Conservation (phyloP, 1,140 invertebrate genomes). For the Lepidurus couesii region DNA sequence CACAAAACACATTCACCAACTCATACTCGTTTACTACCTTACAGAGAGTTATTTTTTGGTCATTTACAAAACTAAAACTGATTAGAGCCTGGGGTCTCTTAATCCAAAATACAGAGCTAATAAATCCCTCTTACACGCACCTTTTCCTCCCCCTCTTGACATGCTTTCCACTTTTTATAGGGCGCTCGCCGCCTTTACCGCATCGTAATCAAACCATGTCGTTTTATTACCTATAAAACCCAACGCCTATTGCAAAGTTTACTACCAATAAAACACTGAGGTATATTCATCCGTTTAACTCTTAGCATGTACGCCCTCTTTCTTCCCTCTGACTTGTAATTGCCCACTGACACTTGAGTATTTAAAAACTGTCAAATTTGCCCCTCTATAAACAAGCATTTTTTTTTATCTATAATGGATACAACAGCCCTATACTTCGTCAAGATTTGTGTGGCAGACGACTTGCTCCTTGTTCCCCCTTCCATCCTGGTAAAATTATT, state of each 20-base stretch:
- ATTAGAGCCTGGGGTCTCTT: slow-evolving; percentile 14
- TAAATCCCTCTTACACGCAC: not conserved
- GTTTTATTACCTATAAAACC: not conserved
- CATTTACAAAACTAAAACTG: slow-evolving; percentile 22
- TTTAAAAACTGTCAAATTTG: slow-evolving; percentile 15
- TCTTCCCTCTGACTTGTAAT: not conserved
- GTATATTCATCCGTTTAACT: slow-evolving; percentile 12
- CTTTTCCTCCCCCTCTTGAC: not conserved
- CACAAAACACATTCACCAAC: slow-evolving; percentile 22
- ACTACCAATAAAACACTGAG: slow-evolving; percentile 22
- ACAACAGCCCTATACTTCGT: not conserved
- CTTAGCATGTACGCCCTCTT: not conserved
- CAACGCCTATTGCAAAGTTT: slow-evolving; percentile 22
- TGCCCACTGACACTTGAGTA: slow-evolving; percentile 18
- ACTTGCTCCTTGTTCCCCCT: not conserved
- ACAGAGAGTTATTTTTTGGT: slow-evolving; percentile 16
- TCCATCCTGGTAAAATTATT: not conserved
- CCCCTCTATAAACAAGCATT: not conserved
- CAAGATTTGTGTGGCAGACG: not conserved
- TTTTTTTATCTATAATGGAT: not conserved
- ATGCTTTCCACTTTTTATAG: not conserved
- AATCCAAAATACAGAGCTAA: slow-evolving; percentile 10
- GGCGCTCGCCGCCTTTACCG: not conserved
- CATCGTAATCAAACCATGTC: slow-evolving; percentile 10
- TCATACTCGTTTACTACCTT: not conserved